Percentiles rank a stretch among this genome's conserved stretches.
Conservation (phyloP, 2,888 invertebrate genomes). For the Nebria salina region DNA sequence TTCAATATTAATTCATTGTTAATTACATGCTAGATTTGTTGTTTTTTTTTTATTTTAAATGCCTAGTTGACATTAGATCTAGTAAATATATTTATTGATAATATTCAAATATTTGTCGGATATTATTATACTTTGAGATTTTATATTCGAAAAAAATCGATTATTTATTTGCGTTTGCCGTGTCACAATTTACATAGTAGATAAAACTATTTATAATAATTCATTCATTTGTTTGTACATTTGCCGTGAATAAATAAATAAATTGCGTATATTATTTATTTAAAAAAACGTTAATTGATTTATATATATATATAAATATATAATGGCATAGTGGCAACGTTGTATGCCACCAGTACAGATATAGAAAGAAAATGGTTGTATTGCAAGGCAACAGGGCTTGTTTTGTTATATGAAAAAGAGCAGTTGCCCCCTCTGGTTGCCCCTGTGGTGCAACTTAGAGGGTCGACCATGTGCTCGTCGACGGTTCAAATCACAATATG, state of each 20-base stretch:
- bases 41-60: neutral
- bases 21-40: neutral
- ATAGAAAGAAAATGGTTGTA: conserved; percentile 6
- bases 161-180: no score
- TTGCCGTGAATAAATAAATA: neutral
- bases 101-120: no score
- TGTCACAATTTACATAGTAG: neutral
- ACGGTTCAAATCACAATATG: no score
- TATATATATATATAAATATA: neutral
- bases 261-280: neutral
- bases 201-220: neutral
- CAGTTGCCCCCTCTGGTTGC: conserved; percentile 28
- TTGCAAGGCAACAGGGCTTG: conserved; percentile 42
- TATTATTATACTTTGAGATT: no score
- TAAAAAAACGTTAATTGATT: neutral
- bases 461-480: conserved; percentile 27
- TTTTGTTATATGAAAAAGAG: conserved; percentile 47
- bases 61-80: no score
- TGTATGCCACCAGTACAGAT: neutral
- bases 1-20: neutral
- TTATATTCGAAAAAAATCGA: no score
- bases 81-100: no score
- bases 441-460: neutral
- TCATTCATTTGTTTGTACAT: neutral
- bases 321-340: neutral